Conservation (phyloP, 2,113 vertebrate genomes). For the Pangasianodon gigas region DNA sequence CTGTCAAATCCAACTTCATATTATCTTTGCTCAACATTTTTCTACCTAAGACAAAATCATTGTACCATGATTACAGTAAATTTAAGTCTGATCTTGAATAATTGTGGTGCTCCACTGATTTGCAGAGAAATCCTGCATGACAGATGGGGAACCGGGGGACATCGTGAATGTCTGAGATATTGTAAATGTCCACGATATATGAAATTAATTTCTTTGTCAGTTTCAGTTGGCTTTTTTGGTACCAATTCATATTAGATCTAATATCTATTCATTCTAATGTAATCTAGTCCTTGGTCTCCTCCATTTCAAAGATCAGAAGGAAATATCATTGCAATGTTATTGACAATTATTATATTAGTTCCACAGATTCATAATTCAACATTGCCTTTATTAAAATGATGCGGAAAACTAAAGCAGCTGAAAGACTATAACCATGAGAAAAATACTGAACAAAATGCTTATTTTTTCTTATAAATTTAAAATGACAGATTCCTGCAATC, state of each 20-base stretch:
- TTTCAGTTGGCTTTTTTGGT: background rate
- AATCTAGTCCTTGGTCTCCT: background rate
- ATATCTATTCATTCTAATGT: background rate
- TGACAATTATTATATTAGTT: background rate
- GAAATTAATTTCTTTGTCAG: background rate
- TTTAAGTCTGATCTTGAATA: background rate
- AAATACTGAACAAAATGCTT: background rate
- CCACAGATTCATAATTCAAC: background rate
- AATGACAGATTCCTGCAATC: conserved; percentile 41
- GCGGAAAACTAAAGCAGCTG: background rate
- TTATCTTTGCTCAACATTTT: background rate
- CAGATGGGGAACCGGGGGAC: background rate
- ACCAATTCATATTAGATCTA: background rate
- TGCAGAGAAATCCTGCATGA: background rate
- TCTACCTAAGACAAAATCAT: background rate
- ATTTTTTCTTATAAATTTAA: background rate
- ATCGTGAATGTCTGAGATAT: background rate
- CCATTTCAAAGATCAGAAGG: background rate
- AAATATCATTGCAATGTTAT: background rate
- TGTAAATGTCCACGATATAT: background rate
- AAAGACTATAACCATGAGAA: background rate
- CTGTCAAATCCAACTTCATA: background rate
- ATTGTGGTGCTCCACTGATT: background rate
- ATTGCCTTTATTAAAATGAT: background rate
- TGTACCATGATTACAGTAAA: background rate